Base-by-base conservation (phyloP, 2,888 invertebrate genomes). In the Lamellibrachia satsuma region DNA sequence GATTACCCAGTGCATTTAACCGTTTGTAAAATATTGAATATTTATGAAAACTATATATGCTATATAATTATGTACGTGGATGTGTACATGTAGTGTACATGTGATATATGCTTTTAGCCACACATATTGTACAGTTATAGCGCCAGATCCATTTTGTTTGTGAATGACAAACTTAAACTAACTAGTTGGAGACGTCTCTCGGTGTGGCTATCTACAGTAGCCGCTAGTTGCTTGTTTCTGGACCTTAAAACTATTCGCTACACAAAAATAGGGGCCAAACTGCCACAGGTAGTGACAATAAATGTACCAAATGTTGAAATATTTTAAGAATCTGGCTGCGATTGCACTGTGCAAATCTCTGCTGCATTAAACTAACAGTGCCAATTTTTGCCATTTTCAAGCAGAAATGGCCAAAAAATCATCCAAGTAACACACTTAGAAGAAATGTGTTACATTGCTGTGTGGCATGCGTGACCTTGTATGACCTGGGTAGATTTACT, bases 21-120 rank as follows among this genome's bases (percentile, higher is more conserved):
- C 22, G 75, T 75, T 75, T 75, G 75, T 75, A 75, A 75, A 75
- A 75, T 75, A 75, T 75, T 22, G 22, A 75, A 75, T 75, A 75
- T 75, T 75, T 75, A 75, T 75, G 75, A 75, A 75, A 75, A 75
- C 75, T 75, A 75, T n/a, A 75, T 75, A 75, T 75, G 75, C 75
- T 75, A 75, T 75, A 75, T 75, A 75, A 75, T 75, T 75, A 75
- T 22, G 75, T 75, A n/a, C n/a, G 75, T 75, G 75, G 75, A 75
- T 75, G 75, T 75, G 75, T 75, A 75, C 75, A 22, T 22, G 15
- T 75, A 75, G 75, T 75, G 75, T 75, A 75, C 75, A 75, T 75
- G 75, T 75, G 75, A 75, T 75, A 4, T 75, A 75, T 75, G 75
- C 75, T 75, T 75, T 75, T 75, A 75, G 75, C 75, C 75, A 22